Percentiles rank a stretch among this genome's conserved stretches.
These are phyloP conservation scores for Drosophila melanosoma DNA, from an alignment of 2,888 invertebrate genomes.

Conservation along the genomic window DNA sequence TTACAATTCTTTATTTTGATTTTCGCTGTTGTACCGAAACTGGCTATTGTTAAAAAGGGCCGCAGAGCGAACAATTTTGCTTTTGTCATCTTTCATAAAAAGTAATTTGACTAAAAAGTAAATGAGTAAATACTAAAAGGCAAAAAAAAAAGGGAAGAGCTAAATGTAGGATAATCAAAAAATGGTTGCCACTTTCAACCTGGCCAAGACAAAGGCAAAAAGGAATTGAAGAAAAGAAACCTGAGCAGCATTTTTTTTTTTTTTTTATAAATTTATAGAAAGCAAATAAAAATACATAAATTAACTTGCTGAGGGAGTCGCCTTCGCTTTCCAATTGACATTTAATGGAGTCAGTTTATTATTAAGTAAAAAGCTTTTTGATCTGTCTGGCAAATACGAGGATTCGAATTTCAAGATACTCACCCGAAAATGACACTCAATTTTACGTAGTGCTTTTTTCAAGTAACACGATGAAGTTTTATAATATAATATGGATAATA, in stretches of 20 bases:
- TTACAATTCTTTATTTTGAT: slow-evolving; percentile 31
- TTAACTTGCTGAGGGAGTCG: slow-evolving; percentile 37
- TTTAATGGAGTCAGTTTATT: slow-evolving; percentile 69
- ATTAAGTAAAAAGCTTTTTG: slow-evolving; percentile 71
- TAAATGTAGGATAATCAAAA: slow-evolving; percentile 32
- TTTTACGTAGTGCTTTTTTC: not conserved
- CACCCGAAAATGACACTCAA: not conserved
- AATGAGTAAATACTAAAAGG: slow-evolving; percentile 74
- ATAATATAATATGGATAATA: not conserved
- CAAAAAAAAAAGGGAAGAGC: slow-evolving; percentile 9
- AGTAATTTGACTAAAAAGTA: slow-evolving; percentile 71
- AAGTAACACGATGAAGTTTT: not conserved
- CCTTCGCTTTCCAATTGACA: slow-evolving; percentile 57
- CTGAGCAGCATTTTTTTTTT: slow-evolving; percentile 21
- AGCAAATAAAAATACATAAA: slow-evolving; percentile 34
- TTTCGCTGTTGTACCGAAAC: slow-evolving; percentile 8
- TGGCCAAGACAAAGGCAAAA: slow-evolving; percentile 36
- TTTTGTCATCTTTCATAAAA: slow-evolving; percentile 59
- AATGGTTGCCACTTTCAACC: slow-evolving; percentile 42
- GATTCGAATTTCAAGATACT: slow-evolving; percentile 1
- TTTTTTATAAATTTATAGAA: slow-evolving; percentile 39
- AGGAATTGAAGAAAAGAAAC: slow-evolving; percentile 14
- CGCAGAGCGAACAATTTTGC: slow-evolving; percentile 18
- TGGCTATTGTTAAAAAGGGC: slow-evolving; percentile 9
- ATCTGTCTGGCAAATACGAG: slow-evolving; percentile 59